A percentile compares a stretch with the other conserved stretches of the same genome.
Evolutionary conservation across 37 sponge, comb jelly and placozoan genomes (phyloP).

Genomic region (Geodia barretti): DNA sequence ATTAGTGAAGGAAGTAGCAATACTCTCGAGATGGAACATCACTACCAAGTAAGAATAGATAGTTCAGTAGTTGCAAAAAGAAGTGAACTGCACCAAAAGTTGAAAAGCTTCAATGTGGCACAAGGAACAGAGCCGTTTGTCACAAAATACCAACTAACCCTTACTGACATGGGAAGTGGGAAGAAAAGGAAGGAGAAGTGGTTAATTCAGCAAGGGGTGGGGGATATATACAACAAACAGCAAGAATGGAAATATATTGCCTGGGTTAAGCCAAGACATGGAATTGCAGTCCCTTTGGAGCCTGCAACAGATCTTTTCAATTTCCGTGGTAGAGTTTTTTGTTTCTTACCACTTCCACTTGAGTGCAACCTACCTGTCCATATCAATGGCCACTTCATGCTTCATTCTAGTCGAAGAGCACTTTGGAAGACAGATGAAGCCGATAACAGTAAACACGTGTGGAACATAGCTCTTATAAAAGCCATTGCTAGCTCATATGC

Average conservation of each 20-base stretch:
- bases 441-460: conserved; percentile 22
- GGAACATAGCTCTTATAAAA: conserved; percentile 62
- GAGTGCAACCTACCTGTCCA: conserved; percentile 55
- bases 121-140: neutral
- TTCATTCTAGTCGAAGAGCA: conserved; percentile 60
- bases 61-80: neutral
- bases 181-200: conserved; percentile 22
- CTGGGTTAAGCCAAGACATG: conserved; percentile 39
- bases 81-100: neutral
- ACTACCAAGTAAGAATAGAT: neutral
- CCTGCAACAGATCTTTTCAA: too few relatives aligned
- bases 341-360: conserved; percentile 78
- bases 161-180: neutral
- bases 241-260: conserved; percentile 27
- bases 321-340: conserved; percentile 59
- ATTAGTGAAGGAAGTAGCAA: neutral
- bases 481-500: conserved; percentile 65
- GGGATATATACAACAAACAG: conserved; percentile 9
- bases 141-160: neutral
- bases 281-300: conserved; percentile 45
- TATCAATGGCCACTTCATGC: conserved; percentile 73
- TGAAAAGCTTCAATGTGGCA: neutral
- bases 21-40: neutral
- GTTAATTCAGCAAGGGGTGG: conserved; percentile 54
- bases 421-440: conserved; percentile 43